Evolutionary conservation across 1,140 invertebrate species (phyloP).

Genomic region (Hyles vespertilio): DNA sequence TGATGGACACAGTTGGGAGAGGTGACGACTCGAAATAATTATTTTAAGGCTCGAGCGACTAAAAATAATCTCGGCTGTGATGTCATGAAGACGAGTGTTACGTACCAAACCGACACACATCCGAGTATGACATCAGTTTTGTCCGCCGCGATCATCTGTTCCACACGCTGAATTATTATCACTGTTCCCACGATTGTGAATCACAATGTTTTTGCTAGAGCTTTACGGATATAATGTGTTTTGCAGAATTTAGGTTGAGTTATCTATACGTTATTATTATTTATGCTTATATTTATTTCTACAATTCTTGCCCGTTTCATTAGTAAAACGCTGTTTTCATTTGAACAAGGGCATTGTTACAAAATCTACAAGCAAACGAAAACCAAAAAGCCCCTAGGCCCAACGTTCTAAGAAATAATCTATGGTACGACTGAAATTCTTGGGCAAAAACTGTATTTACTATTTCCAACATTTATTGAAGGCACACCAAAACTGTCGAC

Average conservation of each 20-base stretch:
- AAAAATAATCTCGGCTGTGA: slow-evolving; percentile 64
- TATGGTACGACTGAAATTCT: too few species aligned
- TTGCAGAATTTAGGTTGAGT: slow-evolving; percentile 13
- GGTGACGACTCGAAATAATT: slow-evolving; percentile 43
- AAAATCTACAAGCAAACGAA: too few species aligned
- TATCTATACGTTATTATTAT: slow-evolving; percentile 5
- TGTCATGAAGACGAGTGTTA: slow-evolving; percentile 60
- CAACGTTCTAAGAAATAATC: too few species aligned
- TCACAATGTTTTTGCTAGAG: slow-evolving; percentile 27
- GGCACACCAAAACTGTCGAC: too few species aligned
- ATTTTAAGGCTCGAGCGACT: slow-evolving; percentile 56
- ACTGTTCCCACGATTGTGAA: slow-evolving; percentile 32
- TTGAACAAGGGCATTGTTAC: too few species aligned
- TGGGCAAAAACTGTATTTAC: not conserved
- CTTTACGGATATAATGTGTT: slow-evolving; percentile 11
- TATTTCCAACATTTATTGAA: not conserved
- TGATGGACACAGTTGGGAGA: slow-evolving; percentile 30
- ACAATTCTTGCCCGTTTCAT: not conserved
- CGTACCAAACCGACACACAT: slow-evolving; percentile 50
- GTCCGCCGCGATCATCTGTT: slow-evolving; percentile 47
- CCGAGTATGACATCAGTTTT: slow-evolving; percentile 63
- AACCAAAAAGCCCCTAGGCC: too few species aligned
- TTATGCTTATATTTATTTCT: slow-evolving; percentile 8
- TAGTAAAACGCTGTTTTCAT: too few species aligned
- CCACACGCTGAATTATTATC: slow-evolving; percentile 45